A percentile compares a stretch with the other conserved stretches of the same genome.
Conservation (phyloP, 2,113 vertebrate genomes). For the Rhabdornis inornatus region DNA sequence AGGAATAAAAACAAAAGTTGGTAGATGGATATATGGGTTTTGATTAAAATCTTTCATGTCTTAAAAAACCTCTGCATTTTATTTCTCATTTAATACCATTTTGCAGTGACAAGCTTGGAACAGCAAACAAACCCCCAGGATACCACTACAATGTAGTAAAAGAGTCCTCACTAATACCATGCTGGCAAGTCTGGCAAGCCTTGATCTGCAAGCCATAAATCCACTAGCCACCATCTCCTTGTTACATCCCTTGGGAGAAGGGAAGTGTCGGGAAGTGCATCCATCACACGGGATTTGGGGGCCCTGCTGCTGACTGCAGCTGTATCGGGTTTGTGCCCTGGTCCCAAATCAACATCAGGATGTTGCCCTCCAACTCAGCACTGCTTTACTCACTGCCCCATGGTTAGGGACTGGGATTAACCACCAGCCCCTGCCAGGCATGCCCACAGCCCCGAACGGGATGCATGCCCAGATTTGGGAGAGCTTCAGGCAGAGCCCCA, state of each 20-base stretch:
- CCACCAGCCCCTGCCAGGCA: not conserved
- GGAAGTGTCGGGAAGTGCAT: fast-evolving
- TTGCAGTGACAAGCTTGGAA: not conserved
- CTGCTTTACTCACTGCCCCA: not conserved
- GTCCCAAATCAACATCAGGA: not conserved
- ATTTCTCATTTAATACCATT: not conserved
- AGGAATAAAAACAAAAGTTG: not conserved
- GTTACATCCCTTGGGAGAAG: not conserved
- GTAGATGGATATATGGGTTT: not conserved
- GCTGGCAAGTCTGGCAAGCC: not conserved
- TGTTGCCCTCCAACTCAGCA: not conserved
- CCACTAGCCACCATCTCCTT: not conserved
- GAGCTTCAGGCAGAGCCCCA: not conserved
- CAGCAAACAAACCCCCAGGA: not conserved
- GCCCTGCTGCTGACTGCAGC: fast-evolving
- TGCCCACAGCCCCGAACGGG: fast-evolving
- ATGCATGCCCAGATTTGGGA: not conserved
- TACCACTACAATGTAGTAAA: not conserved
- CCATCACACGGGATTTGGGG: not conserved
- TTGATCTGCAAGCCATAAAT: not conserved
- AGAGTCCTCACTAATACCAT: not conserved
- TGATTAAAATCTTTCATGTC: not conserved
- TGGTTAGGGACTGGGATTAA: fast-evolving
- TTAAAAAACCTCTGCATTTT: not conserved
- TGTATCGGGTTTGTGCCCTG: not conserved